Percentiles rank a stretch among this genome's conserved stretches.
phyloP scores from a whole-genome alignment of 2,888 invertebrate genomes.

The Leptinotarsa juncta region DNA sequence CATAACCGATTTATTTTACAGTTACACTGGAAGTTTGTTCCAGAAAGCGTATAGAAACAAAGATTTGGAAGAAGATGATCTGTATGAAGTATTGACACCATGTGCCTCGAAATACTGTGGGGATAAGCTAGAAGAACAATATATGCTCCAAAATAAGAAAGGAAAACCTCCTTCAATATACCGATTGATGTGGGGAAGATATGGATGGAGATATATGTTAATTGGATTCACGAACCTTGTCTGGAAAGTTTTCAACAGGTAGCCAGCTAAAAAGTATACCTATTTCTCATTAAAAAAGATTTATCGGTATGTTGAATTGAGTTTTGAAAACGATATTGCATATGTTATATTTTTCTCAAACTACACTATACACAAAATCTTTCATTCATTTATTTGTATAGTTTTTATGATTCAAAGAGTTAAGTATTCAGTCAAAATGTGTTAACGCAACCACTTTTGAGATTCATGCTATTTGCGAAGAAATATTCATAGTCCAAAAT shows the following conservation, averaged over 20 bases:
- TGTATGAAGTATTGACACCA: constrained; percentile 68
- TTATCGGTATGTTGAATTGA: too few relatives aligned
- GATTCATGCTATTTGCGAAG: too few relatives aligned
- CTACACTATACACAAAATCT: too few relatives aligned
- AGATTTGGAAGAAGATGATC: constrained; percentile 72
- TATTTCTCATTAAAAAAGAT: neutral
- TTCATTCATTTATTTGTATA: too few relatives aligned
- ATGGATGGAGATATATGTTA: constrained; percentile 43
- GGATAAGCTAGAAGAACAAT: constrained; percentile 55
- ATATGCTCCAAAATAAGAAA: constrained; percentile 43
- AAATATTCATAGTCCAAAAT: too few relatives aligned
- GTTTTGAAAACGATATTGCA: too few relatives aligned
- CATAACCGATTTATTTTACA: constrained; percentile 55
- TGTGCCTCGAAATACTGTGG: constrained; percentile 52
- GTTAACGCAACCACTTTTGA: too few relatives aligned
- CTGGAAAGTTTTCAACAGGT: constrained; percentile 44
- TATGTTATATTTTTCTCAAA: too few relatives aligned
- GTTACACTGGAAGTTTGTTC: constrained; percentile 76
- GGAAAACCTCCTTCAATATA: constrained; percentile 36
- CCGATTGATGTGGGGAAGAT: constrained; percentile 42
- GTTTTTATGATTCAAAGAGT: too few relatives aligned
- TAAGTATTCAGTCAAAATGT: too few relatives aligned
- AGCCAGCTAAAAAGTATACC: constrained; percentile 33
- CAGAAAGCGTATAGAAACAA: constrained; percentile 71
- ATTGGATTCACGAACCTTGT: constrained; percentile 39